Percentiles rank a stretch among this genome's conserved stretches.
phyloP scores from a whole-genome alignment of 1,140 invertebrate genomes.

The Hyphantria cunea region DNA sequence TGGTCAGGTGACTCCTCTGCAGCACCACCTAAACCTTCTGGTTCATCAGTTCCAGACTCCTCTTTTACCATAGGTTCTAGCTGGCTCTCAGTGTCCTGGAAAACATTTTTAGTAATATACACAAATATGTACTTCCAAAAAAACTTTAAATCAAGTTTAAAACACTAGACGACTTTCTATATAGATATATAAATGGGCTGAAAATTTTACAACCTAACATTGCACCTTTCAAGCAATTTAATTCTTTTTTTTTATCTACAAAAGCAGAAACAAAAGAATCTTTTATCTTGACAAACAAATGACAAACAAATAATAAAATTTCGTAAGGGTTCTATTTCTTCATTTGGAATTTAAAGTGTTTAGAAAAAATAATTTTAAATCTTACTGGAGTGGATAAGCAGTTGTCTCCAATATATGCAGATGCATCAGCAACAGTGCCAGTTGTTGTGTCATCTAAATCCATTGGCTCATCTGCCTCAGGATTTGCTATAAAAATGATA shows the following conservation, averaged over 20 bases:
- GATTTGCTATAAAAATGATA: conserved; percentile 42
- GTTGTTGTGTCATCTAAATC: conserved; percentile 48
- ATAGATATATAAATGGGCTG: too few relatives aligned
- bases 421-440: conserved; percentile 57
- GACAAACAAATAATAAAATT: too few relatives aligned
- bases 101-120: conserved; percentile 26
- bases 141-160: too few relatives aligned
- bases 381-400: conserved; percentile 76
- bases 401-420: conserved; percentile 79
- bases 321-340: too few relatives aligned
- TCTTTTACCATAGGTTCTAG: conserved; percentile 69
- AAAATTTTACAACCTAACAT: too few relatives aligned
- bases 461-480: conserved; percentile 55
- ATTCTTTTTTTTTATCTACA: too few relatives aligned
- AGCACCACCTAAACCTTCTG: conserved; percentile 50
- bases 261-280: too few relatives aligned
- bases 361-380: conserved; percentile 26
- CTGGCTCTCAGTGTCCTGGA: conserved; percentile 64
- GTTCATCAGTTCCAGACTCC: conserved; percentile 50
- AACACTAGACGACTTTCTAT: too few relatives aligned
- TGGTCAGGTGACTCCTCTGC: conserved; percentile 79
- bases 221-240: too few relatives aligned
- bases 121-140: too few relatives aligned
- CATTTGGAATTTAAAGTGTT: too few relatives aligned
- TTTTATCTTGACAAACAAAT: too few relatives aligned